A percentile compares a stretch with the other conserved stretches of the same genome.
Conservation (phyloP, 2,113 vertebrate genomes). For the Eulacestoma nigropectus region DNA sequence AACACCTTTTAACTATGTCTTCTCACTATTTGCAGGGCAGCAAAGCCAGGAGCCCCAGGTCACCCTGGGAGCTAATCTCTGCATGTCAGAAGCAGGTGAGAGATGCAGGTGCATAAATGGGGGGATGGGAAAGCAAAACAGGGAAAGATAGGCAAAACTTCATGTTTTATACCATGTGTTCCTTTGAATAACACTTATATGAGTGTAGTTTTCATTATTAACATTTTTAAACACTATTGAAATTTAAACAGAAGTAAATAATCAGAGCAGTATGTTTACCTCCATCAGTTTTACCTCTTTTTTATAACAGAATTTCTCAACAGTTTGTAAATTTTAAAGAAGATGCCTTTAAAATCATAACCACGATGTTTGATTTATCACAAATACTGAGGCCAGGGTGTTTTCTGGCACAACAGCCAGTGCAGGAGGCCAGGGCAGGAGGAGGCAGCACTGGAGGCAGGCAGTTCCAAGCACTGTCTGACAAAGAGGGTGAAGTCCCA, state of each 20-base stretch:
- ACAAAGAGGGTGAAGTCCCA: not conserved
- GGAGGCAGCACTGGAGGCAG: not conserved
- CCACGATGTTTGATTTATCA: not conserved
- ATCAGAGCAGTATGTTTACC: not conserved
- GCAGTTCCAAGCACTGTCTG: not conserved
- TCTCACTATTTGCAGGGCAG: not conserved
- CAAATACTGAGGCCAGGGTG: not conserved
- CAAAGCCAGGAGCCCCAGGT: not conserved
- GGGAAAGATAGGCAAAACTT: not conserved
- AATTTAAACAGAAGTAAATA: not conserved
- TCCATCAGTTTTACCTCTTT: not conserved
- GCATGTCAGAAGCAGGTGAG: not conserved
- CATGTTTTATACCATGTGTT: not conserved
- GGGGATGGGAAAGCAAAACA: not conserved
- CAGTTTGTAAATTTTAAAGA: not conserved
- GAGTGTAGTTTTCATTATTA: not conserved
- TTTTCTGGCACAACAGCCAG: not conserved
- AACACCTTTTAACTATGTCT: not conserved
- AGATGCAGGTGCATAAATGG: not conserved
- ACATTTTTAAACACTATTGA: not conserved
- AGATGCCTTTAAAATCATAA: not conserved
- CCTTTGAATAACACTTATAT: not conserved
- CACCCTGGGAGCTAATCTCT: not conserved
- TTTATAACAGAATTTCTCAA: not conserved
- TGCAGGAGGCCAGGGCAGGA: not conserved